Base-by-base conservation (phyloP, 1,140 invertebrate species). In the Pararge aegeria region DNA sequence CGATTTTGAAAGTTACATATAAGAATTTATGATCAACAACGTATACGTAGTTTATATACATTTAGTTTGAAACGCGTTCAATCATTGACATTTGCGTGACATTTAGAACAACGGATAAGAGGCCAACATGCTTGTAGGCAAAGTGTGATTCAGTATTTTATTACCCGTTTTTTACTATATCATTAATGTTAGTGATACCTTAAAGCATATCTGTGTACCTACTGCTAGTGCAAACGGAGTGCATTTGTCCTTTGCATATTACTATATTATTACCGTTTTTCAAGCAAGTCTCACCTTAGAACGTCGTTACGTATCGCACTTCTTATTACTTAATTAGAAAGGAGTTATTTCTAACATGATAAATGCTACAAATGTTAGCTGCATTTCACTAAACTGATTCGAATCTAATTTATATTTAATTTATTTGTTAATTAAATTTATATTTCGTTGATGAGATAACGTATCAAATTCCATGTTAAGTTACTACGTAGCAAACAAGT, bases 11-110 rank as follows among this genome's bases (percentile, higher is more conserved):
- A n/a, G n/a, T n/a, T n/a, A n/a, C n/a, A n/a, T n/a, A n/a, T n/a
- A n/a, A n/a, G n/a, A n/a, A n/a, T n/a, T n/a, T n/a, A n/a, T n/a
- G n/a, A n/a, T n/a, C n/a, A n/a, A n/a, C n/a, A n/a, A n/a, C n/a
- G n/a, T n/a, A n/a, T n/a, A n/a, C n/a, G n/a, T n/a, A n/a, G n/a
- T n/a, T n/a, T n/a, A n/a, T n/a, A n/a, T n/a, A n/a, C n/a, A 24
- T 24, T 24, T 3, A 7, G 38, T 51, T 51, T 54, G 40, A 40
- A 63, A 48, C 55, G 30, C 55, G 57, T 64, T 58, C 64, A 54
- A 57, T 54, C 55, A 61, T 68, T 83, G 80, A 82, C 80, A 81
- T 86, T 83, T 86, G 60, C 60, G 54, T 86, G 79, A 81, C 83
- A 86, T 84, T 86, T 82, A 46, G 65, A 70, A 68, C 64, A 55